Base-by-base conservation (phyloP, 2,888 invertebrate genomes). In the Plemyria rubiginata region DNA sequence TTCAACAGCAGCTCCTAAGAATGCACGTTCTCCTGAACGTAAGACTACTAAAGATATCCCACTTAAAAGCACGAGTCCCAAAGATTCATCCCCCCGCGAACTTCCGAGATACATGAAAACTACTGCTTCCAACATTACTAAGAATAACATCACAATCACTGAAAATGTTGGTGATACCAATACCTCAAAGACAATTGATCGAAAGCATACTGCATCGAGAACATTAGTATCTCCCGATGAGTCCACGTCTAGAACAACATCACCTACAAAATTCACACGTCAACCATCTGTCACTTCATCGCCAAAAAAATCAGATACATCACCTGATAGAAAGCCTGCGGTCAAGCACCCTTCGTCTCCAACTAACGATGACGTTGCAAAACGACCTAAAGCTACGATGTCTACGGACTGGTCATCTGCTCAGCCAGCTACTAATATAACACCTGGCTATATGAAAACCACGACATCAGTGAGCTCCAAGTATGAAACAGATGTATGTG, bases 391-490 rank as follows among this genome's bases (percentile, higher is more conserved):
- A 51, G 53, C 48, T 4, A 65, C 56, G 46, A 52, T 66, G 54
- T 62, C 66, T 13, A 67, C 68, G 7, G 67, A 62, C 40, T 54
- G 59, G 15, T 76, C 72, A 15, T 68, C 74, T 5, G 65, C 62
- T n/a, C 69, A 60, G 61, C 43, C 58, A 55, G 40, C 57, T 12
- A 16, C 56, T 16, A 54, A 54, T 51, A 71, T 66, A 16, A 58
- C 54, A 29, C 62, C 73, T 7, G 67, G 54, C 32, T 68, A 72
- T 57, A 69, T 71, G 60, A 70, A 69, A 46, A 67, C 70, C 6
- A 72, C 68, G 32, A 68, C 67, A 46, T 70, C 72, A 29, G 51
- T 68, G 4, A 69, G 66, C 12, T 65, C 73, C 3, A 71, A 71
- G 40, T 60, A 63, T 41, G 72, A 75, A 41, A 67, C 65, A 11